phyloP scores from a whole-genome alignment of 1,140 invertebrate genomes.

The Megalonaias nervosa region DNA sequence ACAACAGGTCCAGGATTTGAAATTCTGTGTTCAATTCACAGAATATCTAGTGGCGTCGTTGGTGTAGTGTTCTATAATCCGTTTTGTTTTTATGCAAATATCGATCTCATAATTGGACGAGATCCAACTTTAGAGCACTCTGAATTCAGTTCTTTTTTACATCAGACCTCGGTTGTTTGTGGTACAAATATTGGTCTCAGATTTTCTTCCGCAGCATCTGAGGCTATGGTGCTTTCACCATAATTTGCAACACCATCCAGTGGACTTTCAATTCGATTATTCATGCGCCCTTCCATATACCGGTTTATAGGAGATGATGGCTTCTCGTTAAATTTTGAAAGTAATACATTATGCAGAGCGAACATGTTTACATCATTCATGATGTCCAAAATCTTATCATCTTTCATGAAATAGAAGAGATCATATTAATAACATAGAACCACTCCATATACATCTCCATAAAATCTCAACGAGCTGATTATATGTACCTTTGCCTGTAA shows the following conservation, averaged over 20 bases:
- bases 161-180: not conserved
- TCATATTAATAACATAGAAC: slow-evolving; percentile 2
- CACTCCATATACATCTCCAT: too few species aligned
- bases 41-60: too few species aligned
- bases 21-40: too few species aligned
- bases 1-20: too few species aligned
- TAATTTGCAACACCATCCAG: too few species aligned
- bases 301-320: slow-evolving; percentile 27
- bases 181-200: not conserved
- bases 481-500: slow-evolving; percentile 33
- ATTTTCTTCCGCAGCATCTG: slow-evolving; percentile 2
- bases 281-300: slow-evolving; percentile 19
- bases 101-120: slow-evolving; percentile 13
- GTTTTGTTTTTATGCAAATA: slow-evolving; percentile 7
- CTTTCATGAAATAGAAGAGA: slow-evolving; percentile 34
- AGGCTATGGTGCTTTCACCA: too few species aligned
- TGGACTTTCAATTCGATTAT: too few species aligned
- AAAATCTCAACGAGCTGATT: too few species aligned
- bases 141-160: not conserved
- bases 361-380: slow-evolving; percentile 24
- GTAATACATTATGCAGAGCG: slow-evolving; percentile 26
- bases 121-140: slow-evolving; percentile 5
- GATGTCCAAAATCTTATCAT: slow-evolving; percentile 30
- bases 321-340: slow-evolving; percentile 24
- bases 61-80: slow-evolving; percentile 7